phyloP scores from a whole-genome alignment of 2,113 vertebrate genomes.

The Phodopus roborovskii region DNA sequence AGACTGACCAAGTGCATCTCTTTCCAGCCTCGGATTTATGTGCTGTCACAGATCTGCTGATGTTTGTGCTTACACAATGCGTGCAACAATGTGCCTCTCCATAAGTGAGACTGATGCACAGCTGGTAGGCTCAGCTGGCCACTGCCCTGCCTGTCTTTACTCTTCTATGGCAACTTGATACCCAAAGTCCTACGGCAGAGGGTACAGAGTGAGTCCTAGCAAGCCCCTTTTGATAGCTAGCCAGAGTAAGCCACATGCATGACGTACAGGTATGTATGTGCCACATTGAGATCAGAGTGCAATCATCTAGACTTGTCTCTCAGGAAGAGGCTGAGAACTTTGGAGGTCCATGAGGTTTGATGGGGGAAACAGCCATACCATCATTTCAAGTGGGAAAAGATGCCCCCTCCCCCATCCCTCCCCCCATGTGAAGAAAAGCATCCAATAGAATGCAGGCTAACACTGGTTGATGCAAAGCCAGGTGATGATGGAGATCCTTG shows the following conservation, averaged over 20 bases:
- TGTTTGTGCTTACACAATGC: accelerated
- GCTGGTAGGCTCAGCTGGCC: background rate
- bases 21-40: background rate
- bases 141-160: background rate
- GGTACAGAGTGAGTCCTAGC: background rate
- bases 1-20: background rate
- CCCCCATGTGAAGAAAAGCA: background rate
- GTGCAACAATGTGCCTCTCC: too few species aligned
- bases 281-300: accelerated
- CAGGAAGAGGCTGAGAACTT: background rate
- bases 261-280: background rate
- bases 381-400: background rate
- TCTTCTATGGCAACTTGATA: background rate
- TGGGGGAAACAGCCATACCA: background rate
- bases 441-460: background rate
- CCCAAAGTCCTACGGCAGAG: background rate
- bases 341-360: accelerated
- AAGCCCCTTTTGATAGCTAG: background rate
- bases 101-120: too few species aligned
- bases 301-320: background rate
- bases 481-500: background rate
- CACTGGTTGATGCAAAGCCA: too few species aligned
- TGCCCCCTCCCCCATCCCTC: background rate
- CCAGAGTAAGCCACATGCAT: background rate
- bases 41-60: background rate